Evolutionary conservation across 2,797 vertebrate genomes (phyloP), one percentile per base, ranked within the genome.

Genomic region (Syngnathus rostellatus): DNA sequence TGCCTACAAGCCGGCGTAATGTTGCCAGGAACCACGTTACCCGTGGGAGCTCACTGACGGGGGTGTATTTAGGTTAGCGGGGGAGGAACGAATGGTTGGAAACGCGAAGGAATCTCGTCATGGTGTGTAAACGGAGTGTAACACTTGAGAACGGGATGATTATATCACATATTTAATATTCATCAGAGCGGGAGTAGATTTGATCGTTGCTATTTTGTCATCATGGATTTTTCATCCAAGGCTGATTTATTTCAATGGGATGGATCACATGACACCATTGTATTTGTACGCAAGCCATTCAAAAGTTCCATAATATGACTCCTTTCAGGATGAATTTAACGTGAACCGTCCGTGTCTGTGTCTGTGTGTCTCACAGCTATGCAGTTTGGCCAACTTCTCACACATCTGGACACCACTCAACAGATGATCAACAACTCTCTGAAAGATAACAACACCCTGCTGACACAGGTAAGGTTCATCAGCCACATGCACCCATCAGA

Each of bases 321-420:
- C 31, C 31, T 31, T 31, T 31, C 31, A 31, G 31, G 31, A 46
- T 16, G 11, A 19, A n/a, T n/a, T n/a, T 10, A 7, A 51, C 19
- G 11, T 51, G 7, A 21, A 21, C 1, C n/a, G 21, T n/a, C 14
- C 45, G 6, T n/a, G 5, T 25, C 6, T 46, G 6, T n/a, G 5
- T 25, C 6, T 46, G 16, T 57, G 6, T 2, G 0, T 1, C 55
- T 69, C 70, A 8, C 75, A 97, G 95, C 94, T 64, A 93, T 96
- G 92, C 95, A 95, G 89, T 97, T 97, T 53, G 93, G 93, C n/a
- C 94, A 96, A 86, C 92, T 97, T 71, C 88, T 97, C 77, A 94
- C 93, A 72, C 94, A 98, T 74, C 83, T 97, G 88, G 95, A 97
- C 81, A 94, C 95, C 43, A 96, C 93, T 5, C 95, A 98, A 86